These are phyloP conservation scores for Callionymus lyra DNA, from an alignment of 2,113 vertebrate genomes.

Conservation along the genomic window DNA sequence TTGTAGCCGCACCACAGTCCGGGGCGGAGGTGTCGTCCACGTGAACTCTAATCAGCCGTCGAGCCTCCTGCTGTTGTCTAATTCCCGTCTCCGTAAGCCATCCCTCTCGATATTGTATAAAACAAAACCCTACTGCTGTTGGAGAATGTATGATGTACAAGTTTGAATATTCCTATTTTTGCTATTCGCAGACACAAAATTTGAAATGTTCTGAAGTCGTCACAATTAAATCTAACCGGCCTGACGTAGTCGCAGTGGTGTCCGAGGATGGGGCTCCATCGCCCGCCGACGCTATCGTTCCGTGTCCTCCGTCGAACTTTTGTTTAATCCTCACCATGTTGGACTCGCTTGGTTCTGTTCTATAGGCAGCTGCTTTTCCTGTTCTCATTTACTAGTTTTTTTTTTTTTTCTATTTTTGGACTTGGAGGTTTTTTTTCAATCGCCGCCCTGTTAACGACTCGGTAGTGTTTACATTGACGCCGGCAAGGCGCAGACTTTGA, in stretches of 20 bases:
- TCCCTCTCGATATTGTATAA: conserved; percentile 38
- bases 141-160: conserved; percentile 61
- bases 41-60: conserved; percentile 47
- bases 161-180: conserved; percentile 51
- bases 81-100: conserved; percentile 52
- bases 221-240: conserved; percentile 22
- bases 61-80: conserved; percentile 30
- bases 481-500: conserved; percentile 62
- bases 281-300: conserved; percentile 49
- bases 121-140: conserved; percentile 47
- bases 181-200: conserved; percentile 39
- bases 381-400: conserved; percentile 54
- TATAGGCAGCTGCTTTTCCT: conserved; percentile 75
- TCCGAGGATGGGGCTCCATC: conserved; percentile 48
- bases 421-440: conserved; percentile 45
- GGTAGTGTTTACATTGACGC: conserved; percentile 65
- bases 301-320: conserved; percentile 53
- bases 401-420: conserved; percentile 36
- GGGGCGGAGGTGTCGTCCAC: conserved; percentile 35
- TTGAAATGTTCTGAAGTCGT: conserved; percentile 43
- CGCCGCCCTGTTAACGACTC: conserved; percentile 45
- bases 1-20: conserved; percentile 40
- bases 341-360: conserved; percentile 75
- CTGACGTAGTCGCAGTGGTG: conserved; percentile 16
- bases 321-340: conserved; percentile 37